A percentile compares a stretch with the other conserved stretches of the same genome.
Evolutionary conservation across 35 echinoderm and acorn worm species (phyloP).

Genomic region (Heliocidaris tuberculata): DNA sequence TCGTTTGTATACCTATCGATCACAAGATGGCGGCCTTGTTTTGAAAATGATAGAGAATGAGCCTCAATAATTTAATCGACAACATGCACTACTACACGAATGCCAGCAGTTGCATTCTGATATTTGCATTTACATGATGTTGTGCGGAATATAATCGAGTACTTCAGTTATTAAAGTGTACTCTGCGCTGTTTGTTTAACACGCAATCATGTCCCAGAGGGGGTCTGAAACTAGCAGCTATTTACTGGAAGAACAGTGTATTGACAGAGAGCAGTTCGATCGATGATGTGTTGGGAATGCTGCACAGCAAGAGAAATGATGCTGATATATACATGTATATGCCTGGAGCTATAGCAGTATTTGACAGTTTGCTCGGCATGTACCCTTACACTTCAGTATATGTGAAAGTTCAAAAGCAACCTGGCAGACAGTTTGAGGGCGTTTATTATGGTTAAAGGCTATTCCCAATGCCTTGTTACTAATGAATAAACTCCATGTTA

Average conservation of each 20-base stretch:
- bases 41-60: neutral
- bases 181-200: neutral
- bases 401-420: neutral
- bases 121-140: neutral
- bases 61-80: neutral
- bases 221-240: slow-evolving; percentile 26
- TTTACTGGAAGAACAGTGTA: neutral
- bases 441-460: neutral
- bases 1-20: neutral
- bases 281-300: neutral
- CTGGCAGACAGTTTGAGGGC: neutral
- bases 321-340: neutral
- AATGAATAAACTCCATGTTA: neutral
- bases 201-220: neutral
- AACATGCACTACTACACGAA: neutral
- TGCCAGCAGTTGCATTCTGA: neutral
- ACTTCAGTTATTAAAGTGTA: slow-evolving; percentile 32
- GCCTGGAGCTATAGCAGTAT: neutral
- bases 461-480: neutral
- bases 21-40: neutral
- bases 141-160: slow-evolving; percentile 1
- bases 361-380: slow-evolving; percentile 1
- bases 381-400: neutral
- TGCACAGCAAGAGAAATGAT: neutral
- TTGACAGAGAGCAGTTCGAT: neutral